Base-by-base conservation (phyloP, 2,113 vertebrate species). In the Chiloscyllium plagiosum region DNA sequence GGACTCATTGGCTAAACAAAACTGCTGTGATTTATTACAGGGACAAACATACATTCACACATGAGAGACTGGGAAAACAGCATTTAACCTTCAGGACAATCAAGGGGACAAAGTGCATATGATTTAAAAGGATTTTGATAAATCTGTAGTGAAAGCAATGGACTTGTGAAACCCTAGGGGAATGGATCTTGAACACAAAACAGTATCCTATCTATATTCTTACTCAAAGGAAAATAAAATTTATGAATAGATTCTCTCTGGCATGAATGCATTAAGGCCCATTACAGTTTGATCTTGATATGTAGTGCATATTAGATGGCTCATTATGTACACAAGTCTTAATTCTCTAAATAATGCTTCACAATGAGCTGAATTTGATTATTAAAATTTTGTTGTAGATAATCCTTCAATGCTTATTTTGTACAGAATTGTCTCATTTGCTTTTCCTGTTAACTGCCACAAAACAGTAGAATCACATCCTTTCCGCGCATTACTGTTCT, bases 141-240 rank as follows among this genome's bases (percentile, higher is more conserved):
- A 92, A 92, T 92, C 52, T 33, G 56, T 56, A 65, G 56, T 29
- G 65, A 33, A 92, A 92, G 52, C 26, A 65, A 26, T 61, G 50
- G 33, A 4, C 65, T 33, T 33, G 29, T 65, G 52, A 56, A 1
- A 7, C 19, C 87, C 56, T 33, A 19, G 87, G 52, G 50, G 4
- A 90, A 90, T 90, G 33, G 10, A 90, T 61, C 26, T 92, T 92
- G 29, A 92, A 65, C 87, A 61, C 4, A 24, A 89, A 89, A 56
- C 50, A 6, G 29, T 19, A 15, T 65, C 56, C 52, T 65, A 33
- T 92, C 6, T 87, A 12, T 26, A 19, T 29, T 29, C 56, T n/a
- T 92, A 92, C 65, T 92, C 12, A 92, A 61, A 92, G 17, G 52
- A 92, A 92, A 92, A 92, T n/a, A 56, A 92, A 29, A 92, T 92